phyloP scores from a whole-genome alignment of 92 coral and sea anemone genomes.

The Siderastrea radians region DNA sequence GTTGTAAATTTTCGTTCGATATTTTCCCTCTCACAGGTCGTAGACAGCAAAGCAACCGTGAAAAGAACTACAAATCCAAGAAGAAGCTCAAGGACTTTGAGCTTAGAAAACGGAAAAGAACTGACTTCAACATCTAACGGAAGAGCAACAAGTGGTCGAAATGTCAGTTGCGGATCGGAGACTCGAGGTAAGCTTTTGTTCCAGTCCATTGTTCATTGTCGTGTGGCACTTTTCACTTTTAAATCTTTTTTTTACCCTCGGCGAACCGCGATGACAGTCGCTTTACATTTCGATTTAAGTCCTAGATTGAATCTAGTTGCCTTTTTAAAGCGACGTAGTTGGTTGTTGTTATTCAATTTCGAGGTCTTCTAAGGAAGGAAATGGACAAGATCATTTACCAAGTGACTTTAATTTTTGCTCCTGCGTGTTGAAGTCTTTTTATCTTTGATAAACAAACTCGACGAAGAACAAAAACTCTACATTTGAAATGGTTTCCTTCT shows the following conservation, averaged over 20 bases:
- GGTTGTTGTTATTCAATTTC: not conserved
- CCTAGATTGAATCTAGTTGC: not conserved
- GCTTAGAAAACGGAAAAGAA: constrained; percentile 63
- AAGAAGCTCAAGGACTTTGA: constrained; percentile 77
- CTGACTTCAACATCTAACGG: constrained; percentile 51
- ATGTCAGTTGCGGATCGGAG: constrained; percentile 28
- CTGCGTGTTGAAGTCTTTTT: not conserved
- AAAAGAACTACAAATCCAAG: constrained; percentile 85
- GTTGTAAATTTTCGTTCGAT: not conserved
- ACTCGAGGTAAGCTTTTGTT: constrained; percentile 42
- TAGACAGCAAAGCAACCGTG: constrained; percentile 88
- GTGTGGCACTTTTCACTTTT: not conserved
- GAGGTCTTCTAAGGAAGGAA: not conserved
- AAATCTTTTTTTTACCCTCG: not conserved
- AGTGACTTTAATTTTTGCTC: not conserved
- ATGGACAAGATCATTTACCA: not conserved
- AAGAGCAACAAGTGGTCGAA: constrained; percentile 67
- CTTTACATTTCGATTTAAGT: not conserved
- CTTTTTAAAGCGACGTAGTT: not conserved
- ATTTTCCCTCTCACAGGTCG: constrained; percentile 73
- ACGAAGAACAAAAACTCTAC: not conserved
- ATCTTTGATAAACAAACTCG: not conserved
- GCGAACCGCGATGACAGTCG: constrained; percentile 5
- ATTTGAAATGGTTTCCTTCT: too few species aligned
- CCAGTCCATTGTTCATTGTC: not conserved